Conservation (phyloP, 2,113 vertebrate species). For the Forbesichthys agassizii region DNA sequence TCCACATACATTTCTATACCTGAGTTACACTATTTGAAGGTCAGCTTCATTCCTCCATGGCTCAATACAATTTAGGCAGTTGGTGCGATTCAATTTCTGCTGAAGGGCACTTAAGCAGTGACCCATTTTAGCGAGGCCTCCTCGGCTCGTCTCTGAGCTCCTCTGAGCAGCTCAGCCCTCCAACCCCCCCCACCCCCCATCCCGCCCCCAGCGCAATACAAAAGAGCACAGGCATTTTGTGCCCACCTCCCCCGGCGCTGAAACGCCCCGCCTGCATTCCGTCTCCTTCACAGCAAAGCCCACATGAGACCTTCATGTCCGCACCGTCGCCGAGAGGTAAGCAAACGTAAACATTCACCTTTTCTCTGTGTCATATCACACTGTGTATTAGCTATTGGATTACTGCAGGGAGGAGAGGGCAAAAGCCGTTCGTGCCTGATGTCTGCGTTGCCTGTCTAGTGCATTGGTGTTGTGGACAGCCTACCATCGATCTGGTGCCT, state of each 20-base stretch:
- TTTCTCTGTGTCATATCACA: conserved; percentile 55
- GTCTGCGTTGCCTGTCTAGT: conserved; percentile 59
- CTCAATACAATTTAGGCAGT: conserved; percentile 66
- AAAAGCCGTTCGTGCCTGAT: conserved; percentile 44
- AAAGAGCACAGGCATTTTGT: conserved; percentile 26
- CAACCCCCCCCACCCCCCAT: too few relatives aligned
- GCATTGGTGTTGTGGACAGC: conserved; percentile 65
- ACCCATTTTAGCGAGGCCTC: conserved; percentile 71
- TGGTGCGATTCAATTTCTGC: conserved; percentile 75
- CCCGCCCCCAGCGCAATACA: conserved; percentile 31
- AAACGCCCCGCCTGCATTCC: conserved; percentile 33
- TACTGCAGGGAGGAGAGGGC: conserved; percentile 44
- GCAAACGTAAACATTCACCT: conserved; percentile 47
- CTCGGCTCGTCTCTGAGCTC: conserved; percentile 60
- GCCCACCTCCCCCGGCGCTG: conserved; percentile 16
- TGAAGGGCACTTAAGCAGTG: conserved; percentile 74
- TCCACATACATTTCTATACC: conserved; percentile 61
- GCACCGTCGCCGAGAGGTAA: conserved; percentile 48
- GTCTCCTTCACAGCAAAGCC: conserved; percentile 45
- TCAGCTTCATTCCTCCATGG: conserved; percentile 59
- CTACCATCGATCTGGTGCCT: conserved; percentile 72
- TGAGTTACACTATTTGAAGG: conserved; percentile 58
- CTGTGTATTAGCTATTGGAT: conserved; percentile 62
- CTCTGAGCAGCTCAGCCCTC: conserved; percentile 43
- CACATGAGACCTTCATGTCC: conserved; percentile 50